These are phyloP conservation scores for Takifugu bimaculatus DNA, from an alignment of 2,113 vertebrate species.

Conservation along the genomic window DNA sequence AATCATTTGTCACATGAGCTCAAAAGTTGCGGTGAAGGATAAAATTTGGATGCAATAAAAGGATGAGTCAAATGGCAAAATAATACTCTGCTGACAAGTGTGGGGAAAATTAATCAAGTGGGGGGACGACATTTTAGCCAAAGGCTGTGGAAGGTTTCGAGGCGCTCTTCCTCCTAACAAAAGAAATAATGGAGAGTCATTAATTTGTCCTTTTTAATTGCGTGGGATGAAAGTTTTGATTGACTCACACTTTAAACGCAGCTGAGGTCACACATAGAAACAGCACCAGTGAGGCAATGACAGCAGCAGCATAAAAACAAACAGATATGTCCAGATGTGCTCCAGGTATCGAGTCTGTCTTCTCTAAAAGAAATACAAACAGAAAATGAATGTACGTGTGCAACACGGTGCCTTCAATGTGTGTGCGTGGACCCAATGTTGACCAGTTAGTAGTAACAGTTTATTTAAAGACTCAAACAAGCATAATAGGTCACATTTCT, in stretches of 20 bases:
- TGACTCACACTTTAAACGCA: slow-evolving; percentile 36
- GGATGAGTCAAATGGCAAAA: slow-evolving; percentile 5
- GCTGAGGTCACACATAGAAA: slow-evolving; percentile 22
- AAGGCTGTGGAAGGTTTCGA: no score
- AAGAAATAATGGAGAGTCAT: neutral
- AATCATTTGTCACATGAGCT: neutral
- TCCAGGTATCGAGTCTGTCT: neutral
- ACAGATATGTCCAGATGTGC: neutral
- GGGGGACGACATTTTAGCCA: no score
- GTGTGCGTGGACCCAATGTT: neutral
- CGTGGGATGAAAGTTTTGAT: neutral
- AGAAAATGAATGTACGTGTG: neutral
- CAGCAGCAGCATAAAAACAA: slow-evolving; percentile 7
- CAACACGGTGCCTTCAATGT: neutral
- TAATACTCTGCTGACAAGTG: neutral
- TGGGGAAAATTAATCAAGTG: no score
- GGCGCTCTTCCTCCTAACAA: slow-evolving; percentile 17
- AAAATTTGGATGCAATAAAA: neutral
- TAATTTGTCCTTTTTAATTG: neutral
- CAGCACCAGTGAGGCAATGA: slow-evolving; percentile 25
- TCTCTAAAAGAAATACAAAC: slow-evolving; percentile 9
- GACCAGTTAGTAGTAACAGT: no score
- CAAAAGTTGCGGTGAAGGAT: slow-evolving; percentile 17
- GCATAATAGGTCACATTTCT: no score
- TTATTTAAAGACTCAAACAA: no score